Evolutionary conservation across 2,113 vertebrate species (phyloP).

Genomic region (Barbus barbus): DNA sequence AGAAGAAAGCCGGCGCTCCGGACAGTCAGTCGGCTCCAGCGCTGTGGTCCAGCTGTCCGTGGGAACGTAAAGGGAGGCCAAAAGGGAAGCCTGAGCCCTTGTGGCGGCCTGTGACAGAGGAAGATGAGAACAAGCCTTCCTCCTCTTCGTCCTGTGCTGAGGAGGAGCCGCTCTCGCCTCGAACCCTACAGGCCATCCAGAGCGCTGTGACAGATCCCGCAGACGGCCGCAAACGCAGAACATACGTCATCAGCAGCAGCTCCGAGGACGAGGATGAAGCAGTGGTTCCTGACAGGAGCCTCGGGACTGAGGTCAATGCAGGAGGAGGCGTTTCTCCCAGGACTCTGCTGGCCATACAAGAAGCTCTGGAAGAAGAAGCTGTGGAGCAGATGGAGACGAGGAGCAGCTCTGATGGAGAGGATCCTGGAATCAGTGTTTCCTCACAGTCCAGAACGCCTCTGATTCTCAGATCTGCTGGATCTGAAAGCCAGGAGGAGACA

Average conservation of each 20-base stretch:
- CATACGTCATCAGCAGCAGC: slow-evolving; percentile 39
- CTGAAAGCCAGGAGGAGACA: slow-evolving; percentile 1
- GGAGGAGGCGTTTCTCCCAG: not conserved
- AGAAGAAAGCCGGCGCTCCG: slow-evolving; percentile 51
- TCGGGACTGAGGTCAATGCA: not conserved
- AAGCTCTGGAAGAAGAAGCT: not conserved
- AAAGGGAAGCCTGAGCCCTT: slow-evolving; percentile 68
- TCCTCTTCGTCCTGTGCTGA: slow-evolving; percentile 43
- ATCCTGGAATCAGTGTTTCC: not conserved
- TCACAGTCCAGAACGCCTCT: not conserved
- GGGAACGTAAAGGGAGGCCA: slow-evolving; percentile 50
- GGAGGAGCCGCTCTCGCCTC: slow-evolving; percentile 45
- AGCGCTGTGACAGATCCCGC: slow-evolving; percentile 61
- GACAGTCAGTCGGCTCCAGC: slow-evolving; percentile 55
- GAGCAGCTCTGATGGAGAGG: not conserved
- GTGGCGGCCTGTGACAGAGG: slow-evolving; percentile 70
- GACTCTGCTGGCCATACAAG: not conserved
- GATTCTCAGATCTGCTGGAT: not conserved
- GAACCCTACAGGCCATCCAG: too few species aligned
- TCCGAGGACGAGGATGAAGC: slow-evolving; percentile 37
- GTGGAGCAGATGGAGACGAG: not conserved
- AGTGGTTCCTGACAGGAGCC: not conserved
- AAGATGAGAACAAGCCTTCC: slow-evolving; percentile 48
- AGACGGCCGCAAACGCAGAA: not conserved
- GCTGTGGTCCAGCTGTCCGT: slow-evolving; percentile 65